phyloP scores from a whole-genome alignment of 2,797 vertebrate species.

The Coilia nasus region DNA sequence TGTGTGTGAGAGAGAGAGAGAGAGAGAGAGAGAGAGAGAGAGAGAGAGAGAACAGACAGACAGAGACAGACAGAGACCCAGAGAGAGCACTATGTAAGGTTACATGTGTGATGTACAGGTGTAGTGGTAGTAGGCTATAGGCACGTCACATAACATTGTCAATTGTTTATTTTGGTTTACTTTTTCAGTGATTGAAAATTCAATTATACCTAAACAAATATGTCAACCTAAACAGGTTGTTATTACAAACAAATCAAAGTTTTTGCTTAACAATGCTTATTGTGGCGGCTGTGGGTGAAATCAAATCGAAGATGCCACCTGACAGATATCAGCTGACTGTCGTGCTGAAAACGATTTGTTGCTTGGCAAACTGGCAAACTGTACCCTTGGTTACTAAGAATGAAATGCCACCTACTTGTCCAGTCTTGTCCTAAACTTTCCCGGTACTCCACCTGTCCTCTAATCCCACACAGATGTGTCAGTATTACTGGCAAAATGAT shows the following conservation, averaged over 20 bases:
- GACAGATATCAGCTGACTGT: slow-evolving; percentile 9
- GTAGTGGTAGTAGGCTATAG: background rate
- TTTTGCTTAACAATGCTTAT: background rate
- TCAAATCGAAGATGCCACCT: slow-evolving; percentile 5
- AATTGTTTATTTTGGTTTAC: background rate
- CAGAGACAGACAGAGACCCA: too few relatives aligned
- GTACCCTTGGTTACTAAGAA: background rate
- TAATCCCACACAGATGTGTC: background rate
- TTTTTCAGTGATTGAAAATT: background rate
- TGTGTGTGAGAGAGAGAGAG: too few relatives aligned
- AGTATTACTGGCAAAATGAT: too few relatives aligned
- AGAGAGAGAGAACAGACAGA: too few relatives aligned
- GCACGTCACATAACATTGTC: background rate
- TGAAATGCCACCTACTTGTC: background rate
- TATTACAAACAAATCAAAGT: background rate
- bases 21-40: too few relatives aligned
- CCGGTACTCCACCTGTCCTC: background rate
- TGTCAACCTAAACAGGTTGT: background rate
- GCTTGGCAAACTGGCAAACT: background rate
- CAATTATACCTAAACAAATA: background rate
- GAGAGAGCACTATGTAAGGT: too few relatives aligned
- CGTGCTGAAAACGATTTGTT: background rate
- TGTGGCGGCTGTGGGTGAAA: background rate
- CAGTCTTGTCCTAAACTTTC: background rate
- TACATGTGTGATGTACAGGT: too few relatives aligned